phyloP scores from a whole-genome alignment of 2,797 vertebrate genomes.

The Phylloscopus collybita region DNA sequence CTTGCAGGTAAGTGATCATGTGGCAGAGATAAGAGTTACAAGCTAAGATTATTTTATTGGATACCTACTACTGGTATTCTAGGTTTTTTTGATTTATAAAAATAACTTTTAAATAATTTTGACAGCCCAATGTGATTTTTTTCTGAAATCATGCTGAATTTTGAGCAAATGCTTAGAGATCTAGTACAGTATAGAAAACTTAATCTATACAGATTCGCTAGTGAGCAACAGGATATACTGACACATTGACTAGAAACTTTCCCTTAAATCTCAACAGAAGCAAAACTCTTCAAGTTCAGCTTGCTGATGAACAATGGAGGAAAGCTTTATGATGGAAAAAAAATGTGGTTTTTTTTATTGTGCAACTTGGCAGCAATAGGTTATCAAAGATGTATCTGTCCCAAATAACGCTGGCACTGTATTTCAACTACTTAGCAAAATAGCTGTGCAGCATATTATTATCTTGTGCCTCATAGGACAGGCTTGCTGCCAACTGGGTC shows the following conservation, averaged over 20 bases:
- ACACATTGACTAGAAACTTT: neutral
- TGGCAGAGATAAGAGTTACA: neutral
- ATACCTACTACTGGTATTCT: neutral
- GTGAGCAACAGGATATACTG: accelerated
- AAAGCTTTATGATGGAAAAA: neutral
- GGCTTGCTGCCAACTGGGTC: slow-evolving; percentile 33
- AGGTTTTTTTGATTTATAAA: neutral
- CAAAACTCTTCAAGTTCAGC: neutral
- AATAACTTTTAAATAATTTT: neutral
- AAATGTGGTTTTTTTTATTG: neutral
- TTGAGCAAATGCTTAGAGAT: neutral
- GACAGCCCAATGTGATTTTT: neutral
- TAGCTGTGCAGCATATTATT: neutral
- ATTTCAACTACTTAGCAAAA: slow-evolving; percentile 20
- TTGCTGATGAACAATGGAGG: neutral
- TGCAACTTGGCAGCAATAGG: neutral
- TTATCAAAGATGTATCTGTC: neutral
- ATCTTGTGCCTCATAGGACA: neutral
- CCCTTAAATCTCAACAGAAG: neutral
- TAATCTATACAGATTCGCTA: neutral
- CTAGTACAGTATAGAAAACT: neutral
- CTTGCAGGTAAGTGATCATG: neutral
- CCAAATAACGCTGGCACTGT: neutral
- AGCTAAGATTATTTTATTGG: neutral
- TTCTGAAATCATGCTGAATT: neutral